Conservation (phyloP, 2,113 vertebrate genomes). For the Otocyon megalotis region DNA sequence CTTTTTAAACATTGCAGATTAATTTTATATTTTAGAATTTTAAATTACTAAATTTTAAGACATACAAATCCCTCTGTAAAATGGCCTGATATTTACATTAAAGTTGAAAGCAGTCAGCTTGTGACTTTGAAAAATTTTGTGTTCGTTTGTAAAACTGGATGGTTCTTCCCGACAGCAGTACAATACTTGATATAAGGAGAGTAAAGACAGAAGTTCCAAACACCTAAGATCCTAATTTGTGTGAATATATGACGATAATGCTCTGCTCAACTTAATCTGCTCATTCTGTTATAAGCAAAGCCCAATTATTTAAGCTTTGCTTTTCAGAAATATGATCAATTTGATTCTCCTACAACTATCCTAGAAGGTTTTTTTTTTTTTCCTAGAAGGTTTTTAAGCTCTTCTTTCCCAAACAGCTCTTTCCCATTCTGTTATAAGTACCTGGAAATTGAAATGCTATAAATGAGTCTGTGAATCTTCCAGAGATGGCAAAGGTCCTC, state of each 20-base stretch:
- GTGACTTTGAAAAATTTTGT: neutral
- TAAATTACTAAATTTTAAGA: neutral
- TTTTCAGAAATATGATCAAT: neutral
- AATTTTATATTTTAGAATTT: neutral
- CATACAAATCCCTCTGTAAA: neutral
- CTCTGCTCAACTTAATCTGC: neutral
- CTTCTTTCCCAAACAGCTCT: neutral
- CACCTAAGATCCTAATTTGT: neutral
- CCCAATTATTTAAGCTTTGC: neutral
- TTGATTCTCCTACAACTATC: neutral
- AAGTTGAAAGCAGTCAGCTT: neutral
- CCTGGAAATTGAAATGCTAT: neutral
- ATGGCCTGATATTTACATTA: neutral
- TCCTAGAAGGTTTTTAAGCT: neutral
- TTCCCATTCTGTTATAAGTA: neutral
- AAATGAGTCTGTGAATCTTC: neutral
- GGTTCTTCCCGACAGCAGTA: neutral
- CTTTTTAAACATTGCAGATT: neutral
- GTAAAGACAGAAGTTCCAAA: neutral
- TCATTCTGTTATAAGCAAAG: neutral
- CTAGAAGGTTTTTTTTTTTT: neutral
- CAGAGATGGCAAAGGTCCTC: neutral
- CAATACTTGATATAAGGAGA: neutral
- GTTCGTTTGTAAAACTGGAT: neutral
- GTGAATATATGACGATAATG: rapidly evolving